Conservation (phyloP, 2,113 vertebrate species). For the Tragulus kanchil region DNA sequence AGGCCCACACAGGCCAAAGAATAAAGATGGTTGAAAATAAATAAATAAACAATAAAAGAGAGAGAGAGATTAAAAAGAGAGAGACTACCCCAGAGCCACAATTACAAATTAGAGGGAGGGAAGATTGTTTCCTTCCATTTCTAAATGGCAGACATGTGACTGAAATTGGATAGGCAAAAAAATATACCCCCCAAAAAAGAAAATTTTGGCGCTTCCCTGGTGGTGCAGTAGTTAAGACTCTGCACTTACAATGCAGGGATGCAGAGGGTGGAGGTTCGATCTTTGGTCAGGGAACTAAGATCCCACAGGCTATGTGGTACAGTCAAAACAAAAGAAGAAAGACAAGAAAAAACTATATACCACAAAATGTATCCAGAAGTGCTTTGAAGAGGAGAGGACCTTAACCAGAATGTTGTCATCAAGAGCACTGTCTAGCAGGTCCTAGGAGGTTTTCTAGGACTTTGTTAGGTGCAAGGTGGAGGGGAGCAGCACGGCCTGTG, state of each 20-base stretch:
- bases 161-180: not conserved
- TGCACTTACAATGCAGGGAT: no score
- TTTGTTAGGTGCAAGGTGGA: not conserved
- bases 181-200: not conserved
- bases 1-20: no score
- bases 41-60: no score
- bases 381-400: not conserved
- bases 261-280: no score
- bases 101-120: conserved; percentile 13
- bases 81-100: not conserved
- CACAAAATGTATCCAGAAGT: not conserved
- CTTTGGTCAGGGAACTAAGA: no score
- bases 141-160: not conserved
- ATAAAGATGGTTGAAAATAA: no score
- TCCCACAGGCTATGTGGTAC: no score
- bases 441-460: not conserved
- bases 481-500: not conserved
- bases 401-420: not conserved
- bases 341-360: no score
- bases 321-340: no score
- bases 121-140: not conserved
- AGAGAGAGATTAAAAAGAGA: no score
- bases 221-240: no score
- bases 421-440: not conserved
- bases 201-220: no score